phyloP scores from a whole-genome alignment of 1,140 invertebrate genomes.

The Ericerus pela region DNA sequence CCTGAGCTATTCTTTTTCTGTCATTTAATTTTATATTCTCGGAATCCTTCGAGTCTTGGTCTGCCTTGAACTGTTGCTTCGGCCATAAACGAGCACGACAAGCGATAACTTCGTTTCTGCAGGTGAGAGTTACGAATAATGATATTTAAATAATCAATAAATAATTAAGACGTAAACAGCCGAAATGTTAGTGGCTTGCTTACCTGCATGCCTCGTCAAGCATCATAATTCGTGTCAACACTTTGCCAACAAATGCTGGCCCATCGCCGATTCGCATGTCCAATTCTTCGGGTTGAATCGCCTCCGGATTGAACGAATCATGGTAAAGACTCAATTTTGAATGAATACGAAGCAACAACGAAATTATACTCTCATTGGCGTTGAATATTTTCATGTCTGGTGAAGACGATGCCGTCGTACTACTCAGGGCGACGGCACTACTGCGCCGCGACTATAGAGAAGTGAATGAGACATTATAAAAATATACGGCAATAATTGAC shows the following conservation, averaged over 20 bases:
- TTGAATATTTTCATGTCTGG: not conserved
- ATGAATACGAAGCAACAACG: conserved; percentile 80
- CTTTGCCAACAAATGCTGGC: conserved; percentile 62
- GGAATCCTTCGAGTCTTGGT: conserved; percentile 51
- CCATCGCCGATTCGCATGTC: conserved; percentile 67
- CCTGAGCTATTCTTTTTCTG: conserved; percentile 63
- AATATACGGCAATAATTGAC: too few species aligned
- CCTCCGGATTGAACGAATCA: conserved; percentile 57
- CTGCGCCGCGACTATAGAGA: not conserved
- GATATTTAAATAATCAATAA: not conserved
- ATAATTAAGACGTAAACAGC: not conserved
- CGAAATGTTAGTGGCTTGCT: not conserved
- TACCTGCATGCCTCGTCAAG: conserved; percentile 47
- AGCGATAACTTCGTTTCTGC: conserved; percentile 43
- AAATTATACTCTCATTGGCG: conserved; percentile 75
- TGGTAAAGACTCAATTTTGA: conserved; percentile 69
- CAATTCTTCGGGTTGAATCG: conserved; percentile 25
- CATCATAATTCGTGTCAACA: conserved; percentile 54
- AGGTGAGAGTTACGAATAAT: conserved; percentile 13
- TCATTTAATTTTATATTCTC: conserved; percentile 64
- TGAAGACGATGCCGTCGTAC: not conserved
- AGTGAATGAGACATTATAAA: not conserved
- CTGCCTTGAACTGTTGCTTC: conserved; percentile 49
- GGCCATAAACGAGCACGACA: conserved; percentile 60
- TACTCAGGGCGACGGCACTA: not conserved